These are phyloP conservation scores for Philonicus albiceps DNA, from an alignment of 2,888 invertebrate genomes.

Conservation along the genomic window DNA sequence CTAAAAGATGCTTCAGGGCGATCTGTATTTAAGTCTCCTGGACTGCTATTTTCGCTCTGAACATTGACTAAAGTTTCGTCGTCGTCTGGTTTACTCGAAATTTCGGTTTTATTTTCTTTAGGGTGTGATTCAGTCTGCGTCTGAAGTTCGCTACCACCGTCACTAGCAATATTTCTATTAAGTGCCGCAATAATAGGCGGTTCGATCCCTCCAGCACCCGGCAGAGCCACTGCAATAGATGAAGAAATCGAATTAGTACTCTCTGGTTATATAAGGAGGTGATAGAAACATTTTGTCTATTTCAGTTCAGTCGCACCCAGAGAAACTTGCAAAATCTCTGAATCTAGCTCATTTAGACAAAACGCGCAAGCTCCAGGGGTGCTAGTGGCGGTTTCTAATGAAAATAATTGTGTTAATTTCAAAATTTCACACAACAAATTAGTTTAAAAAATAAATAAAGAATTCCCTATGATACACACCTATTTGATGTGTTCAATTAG, in stretches of 20 bases:
- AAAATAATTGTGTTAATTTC: slow-evolving; percentile 1
- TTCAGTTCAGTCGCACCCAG: slow-evolving; percentile 9
- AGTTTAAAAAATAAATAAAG: not conserved
- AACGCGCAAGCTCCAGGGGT: not conserved
- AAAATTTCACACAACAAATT: slow-evolving; percentile 3
- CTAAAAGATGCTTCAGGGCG: not conserved
- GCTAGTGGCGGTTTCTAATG: not conserved
- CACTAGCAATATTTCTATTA: slow-evolving; percentile 53
- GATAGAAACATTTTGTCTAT: slow-evolving; percentile 26
- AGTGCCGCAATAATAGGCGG: slow-evolving; percentile 60
- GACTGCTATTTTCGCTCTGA: not conserved
- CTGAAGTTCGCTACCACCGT: slow-evolving; percentile 32
- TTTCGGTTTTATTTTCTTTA: not conserved
- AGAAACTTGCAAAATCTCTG: not conserved
- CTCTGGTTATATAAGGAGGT: slow-evolving; percentile 24
- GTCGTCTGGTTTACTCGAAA: not conserved
- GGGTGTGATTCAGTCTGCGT: not conserved
- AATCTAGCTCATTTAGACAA: not conserved
- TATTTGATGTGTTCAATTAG: slow-evolving; percentile 36
- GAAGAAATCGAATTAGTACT: slow-evolving; percentile 31
- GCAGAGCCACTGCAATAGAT: slow-evolving; percentile 60
- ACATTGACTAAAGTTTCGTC: not conserved
- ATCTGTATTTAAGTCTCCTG: not conserved
- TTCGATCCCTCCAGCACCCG: slow-evolving; percentile 60
- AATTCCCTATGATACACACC: slow-evolving; percentile 1